These are phyloP conservation scores for Eupithecia exiguata DNA, from an alignment of 2,888 invertebrate species.

Conservation along the genomic window DNA sequence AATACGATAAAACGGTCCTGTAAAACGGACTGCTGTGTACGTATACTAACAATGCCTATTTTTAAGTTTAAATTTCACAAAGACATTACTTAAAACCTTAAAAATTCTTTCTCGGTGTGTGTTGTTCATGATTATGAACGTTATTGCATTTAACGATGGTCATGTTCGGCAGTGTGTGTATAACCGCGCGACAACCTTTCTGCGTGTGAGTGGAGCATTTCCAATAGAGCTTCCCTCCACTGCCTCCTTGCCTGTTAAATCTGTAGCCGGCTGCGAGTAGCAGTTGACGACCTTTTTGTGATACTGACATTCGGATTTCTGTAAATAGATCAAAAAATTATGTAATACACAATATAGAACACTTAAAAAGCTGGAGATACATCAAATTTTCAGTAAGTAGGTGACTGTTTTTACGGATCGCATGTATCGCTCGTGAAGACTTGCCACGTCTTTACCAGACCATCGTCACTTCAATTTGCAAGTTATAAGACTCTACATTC, in stretches of 20 bases:
- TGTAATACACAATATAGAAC: not conserved
- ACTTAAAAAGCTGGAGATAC: not conserved
- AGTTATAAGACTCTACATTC: not conserved
- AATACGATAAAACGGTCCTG: too few relatives aligned
- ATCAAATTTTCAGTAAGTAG: not conserved
- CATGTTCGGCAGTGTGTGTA: constrained; percentile 2
- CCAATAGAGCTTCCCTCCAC: constrained; percentile 6
- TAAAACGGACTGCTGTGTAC: too few relatives aligned
- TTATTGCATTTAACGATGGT: not conserved
- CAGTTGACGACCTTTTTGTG: constrained; percentile 11
- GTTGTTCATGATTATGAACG: constrained; percentile 1
- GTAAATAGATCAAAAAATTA: constrained; percentile 4
- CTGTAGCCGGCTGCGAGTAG: not conserved
- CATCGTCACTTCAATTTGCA: not conserved
- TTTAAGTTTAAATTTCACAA: not conserved
- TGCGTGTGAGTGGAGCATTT: not conserved
- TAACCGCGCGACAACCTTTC: constrained; percentile 3
- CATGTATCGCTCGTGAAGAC: not conserved
- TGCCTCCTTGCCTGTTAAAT: constrained; percentile 3
- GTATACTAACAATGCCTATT: not conserved
- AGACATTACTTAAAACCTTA: not conserved
- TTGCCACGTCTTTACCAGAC: not conserved
- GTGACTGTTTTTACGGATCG: not conserved
- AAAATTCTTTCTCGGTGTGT: not conserved
- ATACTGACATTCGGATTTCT: constrained; percentile 14